Base-by-base conservation (phyloP, 2,113 vertebrate genomes). In the Megaptera novaeangliae region DNA sequence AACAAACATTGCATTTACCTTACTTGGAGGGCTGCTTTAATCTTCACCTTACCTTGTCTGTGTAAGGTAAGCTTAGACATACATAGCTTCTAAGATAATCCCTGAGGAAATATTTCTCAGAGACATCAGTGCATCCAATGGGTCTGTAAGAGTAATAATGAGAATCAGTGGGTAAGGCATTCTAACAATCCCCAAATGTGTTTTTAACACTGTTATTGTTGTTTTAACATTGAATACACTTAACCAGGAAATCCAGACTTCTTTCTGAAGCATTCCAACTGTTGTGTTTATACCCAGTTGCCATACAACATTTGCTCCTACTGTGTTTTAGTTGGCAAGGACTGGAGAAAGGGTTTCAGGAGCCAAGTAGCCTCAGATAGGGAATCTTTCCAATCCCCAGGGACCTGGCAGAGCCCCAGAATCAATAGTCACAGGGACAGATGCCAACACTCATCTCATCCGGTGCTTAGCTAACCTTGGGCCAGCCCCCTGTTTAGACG, bases 141-240 rank as follows among this genome's bases (percentile, higher is more conserved):
- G 93, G 88, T 88, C 77, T 95, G 78, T 36, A 82, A 77, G 88
- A 94, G 75, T 49, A 95, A 97, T 97, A 95, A 97, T 93, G 96
- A 88, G 97, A 97, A 97, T 87, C 96, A 85, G 96, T 97, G 96
- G 92, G 90, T 93, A 97, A 96, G 89, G 93, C 97, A 85, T 87
- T 97, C 96, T 96, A 97, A 97, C 96, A 97, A 98, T 96, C 96
- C 97, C 97, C 97, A 97, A 96, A 98, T 88, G 98, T 98, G 97
- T 97, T 98, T 96, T 98, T 97, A 97, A 98, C 97, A 96, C 96
- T 97, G 96, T 97, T 98, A 97, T 97, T 98, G 97, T 98, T 98
- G 96, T 98, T 98, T 98, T 97, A 98, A 96, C 95, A 98, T 97
- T 98, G 98, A 97, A 97, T 97, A 98, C 97, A 97, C 95, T 98